A percentile compares a stretch with the other conserved stretches of the same genome.
Evolutionary conservation across 2,888 invertebrate genomes (phyloP).

Genomic region (Polymixis lichenea): DNA sequence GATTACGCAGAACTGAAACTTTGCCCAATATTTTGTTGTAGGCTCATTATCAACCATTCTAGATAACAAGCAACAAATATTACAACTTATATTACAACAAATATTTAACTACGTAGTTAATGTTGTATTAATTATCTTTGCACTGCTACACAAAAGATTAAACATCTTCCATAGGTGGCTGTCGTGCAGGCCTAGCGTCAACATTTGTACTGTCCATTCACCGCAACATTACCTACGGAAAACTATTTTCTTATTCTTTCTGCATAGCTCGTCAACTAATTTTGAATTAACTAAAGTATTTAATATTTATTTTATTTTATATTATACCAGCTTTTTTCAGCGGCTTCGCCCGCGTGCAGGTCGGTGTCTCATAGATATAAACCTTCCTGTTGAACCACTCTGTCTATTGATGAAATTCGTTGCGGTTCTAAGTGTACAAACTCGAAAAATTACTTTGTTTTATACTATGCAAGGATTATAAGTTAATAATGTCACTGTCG

Average conservation of each 20-base stretch:
- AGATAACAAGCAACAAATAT: no score
- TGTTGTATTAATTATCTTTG: no score
- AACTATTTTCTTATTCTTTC: neutral
- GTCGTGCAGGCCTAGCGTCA: neutral
- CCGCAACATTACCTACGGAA: neutral
- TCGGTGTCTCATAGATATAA: no score
- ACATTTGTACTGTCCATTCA: neutral
- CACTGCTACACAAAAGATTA: neutral
- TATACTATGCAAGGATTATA: no score
- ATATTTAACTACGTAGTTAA: no score
- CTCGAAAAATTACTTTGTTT: no score
- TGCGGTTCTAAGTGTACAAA: no score
- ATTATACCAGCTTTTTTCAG: no score
- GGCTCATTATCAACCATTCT: slow-evolving; percentile 7
- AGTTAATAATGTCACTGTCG: neutral
- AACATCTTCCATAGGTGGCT: neutral
- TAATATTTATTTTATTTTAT: neutral
- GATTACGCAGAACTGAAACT: neutral
- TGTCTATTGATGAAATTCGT: no score
- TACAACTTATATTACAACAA: no score
- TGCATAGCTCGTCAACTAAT: neutral
- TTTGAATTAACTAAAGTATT: neutral
- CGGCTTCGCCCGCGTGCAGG: no score
- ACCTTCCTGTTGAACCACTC: no score
- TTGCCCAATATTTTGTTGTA: slow-evolving; percentile 32